phyloP scores from a whole-genome alignment of 2,797 vertebrate species.

The Onychomys torridus region DNA sequence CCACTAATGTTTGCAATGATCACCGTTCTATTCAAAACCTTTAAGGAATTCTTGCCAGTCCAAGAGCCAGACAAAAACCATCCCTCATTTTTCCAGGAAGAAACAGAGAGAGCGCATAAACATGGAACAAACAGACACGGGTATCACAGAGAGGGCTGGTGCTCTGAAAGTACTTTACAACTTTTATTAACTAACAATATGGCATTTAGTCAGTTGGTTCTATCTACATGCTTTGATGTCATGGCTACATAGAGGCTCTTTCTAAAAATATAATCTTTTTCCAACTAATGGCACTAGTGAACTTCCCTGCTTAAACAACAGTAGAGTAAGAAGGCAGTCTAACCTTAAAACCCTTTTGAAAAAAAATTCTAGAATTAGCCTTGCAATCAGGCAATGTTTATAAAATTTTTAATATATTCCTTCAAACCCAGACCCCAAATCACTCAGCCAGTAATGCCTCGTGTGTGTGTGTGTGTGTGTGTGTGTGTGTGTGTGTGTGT shows the following conservation, averaged over 20 bases:
- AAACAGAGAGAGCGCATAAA: not conserved
- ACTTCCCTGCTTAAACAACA: not conserved
- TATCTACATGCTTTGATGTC: not conserved
- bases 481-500: not conserved
- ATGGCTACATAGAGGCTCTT: not conserved
- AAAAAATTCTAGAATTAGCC: not conserved
- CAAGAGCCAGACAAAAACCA: not conserved
- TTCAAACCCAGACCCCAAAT: slow-evolving; percentile 19
- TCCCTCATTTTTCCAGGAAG: not conserved
- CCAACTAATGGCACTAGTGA: not conserved
- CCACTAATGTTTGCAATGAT: not conserved
- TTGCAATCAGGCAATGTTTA: not conserved
- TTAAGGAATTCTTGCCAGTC: not conserved
- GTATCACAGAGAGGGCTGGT: not conserved
- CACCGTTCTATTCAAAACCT: not conserved
- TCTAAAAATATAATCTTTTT: slow-evolving; percentile 12
- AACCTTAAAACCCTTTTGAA: not conserved
- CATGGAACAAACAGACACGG: not conserved
- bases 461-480: not conserved
- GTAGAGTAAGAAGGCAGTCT: not conserved
- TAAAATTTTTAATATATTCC: not conserved
- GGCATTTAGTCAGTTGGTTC: not conserved
- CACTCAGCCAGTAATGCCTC: not conserved
- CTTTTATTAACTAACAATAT: not conserved
- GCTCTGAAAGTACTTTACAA: not conserved